Conservation (phyloP, 2,888 invertebrate species). For the Octonoba sinensis region DNA sequence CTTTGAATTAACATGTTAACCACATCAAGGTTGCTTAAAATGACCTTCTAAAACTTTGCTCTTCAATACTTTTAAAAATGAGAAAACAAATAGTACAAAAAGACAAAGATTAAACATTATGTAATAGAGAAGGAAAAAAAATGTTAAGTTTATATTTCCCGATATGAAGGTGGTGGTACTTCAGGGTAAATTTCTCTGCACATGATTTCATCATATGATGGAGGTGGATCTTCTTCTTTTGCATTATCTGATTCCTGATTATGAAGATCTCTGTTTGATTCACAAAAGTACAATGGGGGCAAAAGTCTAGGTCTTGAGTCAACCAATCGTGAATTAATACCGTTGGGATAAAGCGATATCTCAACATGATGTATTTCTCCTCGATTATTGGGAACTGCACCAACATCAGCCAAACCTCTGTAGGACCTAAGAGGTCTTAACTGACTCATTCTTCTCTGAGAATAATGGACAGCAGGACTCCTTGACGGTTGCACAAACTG, state of each 20-base stretch:
- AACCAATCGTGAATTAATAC: constrained; percentile 42
- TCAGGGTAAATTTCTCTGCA: constrained; percentile 33
- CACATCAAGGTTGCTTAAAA: no score
- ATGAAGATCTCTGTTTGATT: constrained; percentile 13
- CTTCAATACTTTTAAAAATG: no score
- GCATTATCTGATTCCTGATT: constrained; percentile 8
- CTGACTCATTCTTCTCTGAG: constrained; percentile 30
- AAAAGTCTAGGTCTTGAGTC: constrained; percentile 15
- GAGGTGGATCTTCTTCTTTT: constrained; percentile 54
- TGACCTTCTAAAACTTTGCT: no score
- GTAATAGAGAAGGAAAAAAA: background rate
- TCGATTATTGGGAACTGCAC: background rate
- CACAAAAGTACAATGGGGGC: background rate
- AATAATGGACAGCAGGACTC: constrained; percentile 38
- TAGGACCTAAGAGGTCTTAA: constrained; percentile 36
- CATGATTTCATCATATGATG: constrained; percentile 55
- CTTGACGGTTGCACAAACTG: constrained; percentile 50
- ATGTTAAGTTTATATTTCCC: constrained; percentile 27
- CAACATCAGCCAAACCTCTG: constrained; percentile 20
- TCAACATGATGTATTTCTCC: constrained; percentile 42
- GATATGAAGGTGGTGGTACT: constrained; percentile 51
- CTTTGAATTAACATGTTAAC: no score
- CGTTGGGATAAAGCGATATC: constrained; percentile 34
- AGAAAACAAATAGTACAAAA: no score
- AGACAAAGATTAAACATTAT: no score